Evolutionary conservation across 2,113 vertebrate genomes (phyloP), one percentile per base, ranked within the genome.

Genomic region (Ivindomyrus marchei): DNA sequence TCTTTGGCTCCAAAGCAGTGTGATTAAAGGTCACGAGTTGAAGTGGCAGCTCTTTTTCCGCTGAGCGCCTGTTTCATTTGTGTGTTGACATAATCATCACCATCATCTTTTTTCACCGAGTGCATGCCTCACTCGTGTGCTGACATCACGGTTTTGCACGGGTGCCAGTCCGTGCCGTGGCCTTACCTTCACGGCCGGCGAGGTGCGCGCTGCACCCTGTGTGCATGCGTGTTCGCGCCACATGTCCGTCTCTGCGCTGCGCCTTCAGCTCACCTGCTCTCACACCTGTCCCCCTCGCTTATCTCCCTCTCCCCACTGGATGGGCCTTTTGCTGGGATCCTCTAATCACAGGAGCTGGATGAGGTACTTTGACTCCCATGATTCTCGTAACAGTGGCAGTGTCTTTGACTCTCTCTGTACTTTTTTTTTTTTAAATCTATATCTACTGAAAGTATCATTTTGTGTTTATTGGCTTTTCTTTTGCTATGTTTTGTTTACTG

Each of bases 271-370:
- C 80, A 93, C 91, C 91, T 92, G 90, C 92, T 94, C 45, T 95
- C 88, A 62, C 90, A 93, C 92, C 90, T 94, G 90, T 93, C 91
- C 92, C 89, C 91, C 92, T 90, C 93, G 77, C 45, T 87, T 93
- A 92, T 94, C 93, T 92, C 92, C 95, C 94, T 91, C 91, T 95
- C 93, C 95, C 93, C 95, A 93, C 95, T 95, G 97, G 97, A 97
- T 94, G 96, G 96, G 95, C 95, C 96, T 91, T 87, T 49, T 93
- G 95, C 94, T 95, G 96, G 96, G 94, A 93, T 95, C 96, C 93
- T 94, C 96, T 95, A 96, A 94, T 96, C 95, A 94, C 97, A 99
- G 98, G 98, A 99, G 96, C 97, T 98, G 95, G 98, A 99, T 94
- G 98, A 99, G 98, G 98, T 99, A 99, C 94, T 93, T 31, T 70